phyloP scores from a whole-genome alignment of 2,888 invertebrate species.

The Ophion costatus region DNA sequence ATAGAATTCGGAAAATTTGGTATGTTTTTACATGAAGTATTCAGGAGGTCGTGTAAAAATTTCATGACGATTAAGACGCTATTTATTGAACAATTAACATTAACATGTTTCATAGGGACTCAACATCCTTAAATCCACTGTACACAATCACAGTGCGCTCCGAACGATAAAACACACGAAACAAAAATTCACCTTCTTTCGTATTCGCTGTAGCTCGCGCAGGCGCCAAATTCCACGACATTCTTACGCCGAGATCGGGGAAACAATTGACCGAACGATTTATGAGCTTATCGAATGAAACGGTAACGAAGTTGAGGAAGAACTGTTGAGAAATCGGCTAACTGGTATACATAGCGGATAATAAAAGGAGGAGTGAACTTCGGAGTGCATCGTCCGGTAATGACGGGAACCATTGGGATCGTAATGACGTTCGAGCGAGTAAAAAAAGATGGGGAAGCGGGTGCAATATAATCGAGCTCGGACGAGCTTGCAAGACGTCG shows the following conservation, averaged over 20 bases:
- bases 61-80: no score
- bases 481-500: constrained; percentile 34
- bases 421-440: constrained; percentile 18
- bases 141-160: no score
- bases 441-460: not conserved
- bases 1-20: no score
- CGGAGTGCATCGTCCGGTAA: constrained; percentile 34
- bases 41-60: no score
- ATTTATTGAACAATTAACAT: no score
- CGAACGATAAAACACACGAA: no score
- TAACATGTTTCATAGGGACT: no score
- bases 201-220: not conserved
- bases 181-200: no score
- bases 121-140: no score
- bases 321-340: not conserved
- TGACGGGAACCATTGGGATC: constrained; percentile 41
- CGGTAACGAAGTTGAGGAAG: constrained; percentile 38
- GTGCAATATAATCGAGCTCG: constrained; percentile 51
- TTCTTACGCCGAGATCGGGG: not conserved
- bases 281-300: constrained; percentile 58
- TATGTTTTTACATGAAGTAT: no score
- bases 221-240: not conserved
- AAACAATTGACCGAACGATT: constrained; percentile 53
- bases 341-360: constrained; percentile 1
- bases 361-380: constrained; percentile 36